Evolutionary conservation across 2,888 invertebrate genomes (phyloP).

Genomic region (Notodonta ziczac): DNA sequence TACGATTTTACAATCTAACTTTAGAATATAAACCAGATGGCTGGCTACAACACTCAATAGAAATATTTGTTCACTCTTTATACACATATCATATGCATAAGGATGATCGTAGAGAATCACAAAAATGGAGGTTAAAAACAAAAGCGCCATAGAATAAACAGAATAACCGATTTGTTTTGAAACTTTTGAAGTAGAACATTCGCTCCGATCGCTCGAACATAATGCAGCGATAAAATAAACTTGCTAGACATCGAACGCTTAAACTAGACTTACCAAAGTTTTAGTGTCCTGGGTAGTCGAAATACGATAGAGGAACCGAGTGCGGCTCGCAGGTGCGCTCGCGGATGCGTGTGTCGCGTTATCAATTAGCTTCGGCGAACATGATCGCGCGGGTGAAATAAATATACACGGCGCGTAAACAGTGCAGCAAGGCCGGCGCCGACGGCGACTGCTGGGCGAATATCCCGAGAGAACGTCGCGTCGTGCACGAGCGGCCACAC

Average conservation of each 20-base stretch:
- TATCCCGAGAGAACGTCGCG: conserved; percentile 78
- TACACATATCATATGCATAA: conserved; percentile 38
- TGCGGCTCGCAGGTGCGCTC: conserved; percentile 51
- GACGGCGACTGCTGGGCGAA: conserved; percentile 78
- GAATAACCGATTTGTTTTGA: conserved; percentile 13
- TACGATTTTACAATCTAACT: conserved; percentile 84
- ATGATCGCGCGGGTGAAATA: conserved; percentile 74
- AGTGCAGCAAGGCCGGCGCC: conserved; percentile 80
- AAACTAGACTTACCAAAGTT: conserved; percentile 49
- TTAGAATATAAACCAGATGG: conserved; percentile 84
- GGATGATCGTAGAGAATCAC: conserved; percentile 22
- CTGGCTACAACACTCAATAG: conserved; percentile 74
- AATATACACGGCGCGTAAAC: conserved; percentile 74
- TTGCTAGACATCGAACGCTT: conserved; percentile 21
- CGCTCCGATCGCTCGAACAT: conserved; percentile 31
- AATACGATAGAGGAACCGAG: conserved; percentile 42
- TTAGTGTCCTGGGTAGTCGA: conserved; percentile 51
- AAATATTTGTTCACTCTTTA: conserved; percentile 69
- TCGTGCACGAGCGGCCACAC: conserved; percentile 73
- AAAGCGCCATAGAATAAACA: conserved; percentile 15
- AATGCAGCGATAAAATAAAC: conserved; percentile 27
- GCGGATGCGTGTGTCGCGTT: conserved; percentile 63
- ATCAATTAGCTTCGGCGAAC: conserved; percentile 72
- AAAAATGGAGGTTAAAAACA: conserved; percentile 21
- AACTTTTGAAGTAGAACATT: conserved; percentile 33